Evolutionary conservation across 2,797 vertebrate genomes (phyloP).

Genomic region (Loriculus beryllinus): DNA sequence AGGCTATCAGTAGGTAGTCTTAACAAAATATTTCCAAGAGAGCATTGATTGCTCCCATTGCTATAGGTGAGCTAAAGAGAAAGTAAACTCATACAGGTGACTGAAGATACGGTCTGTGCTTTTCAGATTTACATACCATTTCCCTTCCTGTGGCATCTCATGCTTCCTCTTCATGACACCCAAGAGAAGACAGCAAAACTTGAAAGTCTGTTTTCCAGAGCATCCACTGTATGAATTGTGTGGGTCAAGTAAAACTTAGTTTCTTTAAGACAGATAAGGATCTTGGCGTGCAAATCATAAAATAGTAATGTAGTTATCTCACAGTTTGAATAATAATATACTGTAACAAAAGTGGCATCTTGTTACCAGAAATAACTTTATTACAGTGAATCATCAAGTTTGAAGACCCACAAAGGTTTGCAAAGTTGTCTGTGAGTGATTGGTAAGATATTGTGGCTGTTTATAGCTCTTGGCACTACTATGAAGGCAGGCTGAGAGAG

Average conservation of each 20-base stretch:
- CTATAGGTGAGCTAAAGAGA: neutral
- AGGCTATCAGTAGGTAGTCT: neutral
- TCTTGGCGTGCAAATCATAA: neutral
- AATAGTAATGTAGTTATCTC: neutral
- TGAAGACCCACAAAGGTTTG: neutral
- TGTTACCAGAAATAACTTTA: neutral
- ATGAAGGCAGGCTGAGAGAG: neutral
- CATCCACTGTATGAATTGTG: neutral
- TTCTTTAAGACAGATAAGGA: neutral
- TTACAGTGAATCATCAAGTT: neutral
- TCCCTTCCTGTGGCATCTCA: neutral
- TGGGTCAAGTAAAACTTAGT: neutral
- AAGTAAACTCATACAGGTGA: neutral
- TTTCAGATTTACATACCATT: neutral
- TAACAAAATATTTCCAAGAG: neutral
- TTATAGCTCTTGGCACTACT: neutral
- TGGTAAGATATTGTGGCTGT: neutral
- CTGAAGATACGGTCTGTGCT: neutral
- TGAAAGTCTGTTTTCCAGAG: neutral
- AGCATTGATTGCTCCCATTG: neutral
- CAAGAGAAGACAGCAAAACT: neutral
- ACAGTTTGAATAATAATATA: neutral
- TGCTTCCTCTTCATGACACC: neutral
- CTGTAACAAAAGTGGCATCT: neutral
- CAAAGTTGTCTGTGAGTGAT: neutral